Base-by-base conservation (phyloP, 92 coral and sea anemone genomes). In the Parazoanthus darwini region DNA sequence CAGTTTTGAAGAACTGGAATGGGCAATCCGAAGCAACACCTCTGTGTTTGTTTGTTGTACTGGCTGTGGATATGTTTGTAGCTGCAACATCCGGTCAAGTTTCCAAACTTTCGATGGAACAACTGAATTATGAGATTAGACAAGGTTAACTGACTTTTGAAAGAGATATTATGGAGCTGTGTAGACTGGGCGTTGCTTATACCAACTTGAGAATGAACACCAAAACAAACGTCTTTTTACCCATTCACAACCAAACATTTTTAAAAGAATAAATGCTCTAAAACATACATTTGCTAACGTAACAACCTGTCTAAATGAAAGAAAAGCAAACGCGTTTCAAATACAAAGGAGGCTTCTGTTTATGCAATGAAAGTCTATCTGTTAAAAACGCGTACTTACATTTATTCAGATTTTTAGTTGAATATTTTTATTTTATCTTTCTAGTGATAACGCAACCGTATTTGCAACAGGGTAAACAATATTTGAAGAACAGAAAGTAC, bases 11-110 rank as follows among this genome's bases (percentile, higher is more conserved):
- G 15, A 5, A 3, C 48, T 0, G 85, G 73, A 15, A 80, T 58
- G 14, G 72, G 26, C 25, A 16, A 26, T 5, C 85, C 85, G 10
- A 51, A 79, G 39, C 89, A 86, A 29, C 89, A 86, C 22, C 58
- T 68, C 22, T 86, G 82, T 23, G 82, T 51, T 15, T 46, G 29
- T 22, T 72, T 78, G 89, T 75, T 86, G 72, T 86, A 86, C 65
- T 25, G 83, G 43, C 36, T 79, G 22, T 46, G 37, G 83, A 33
- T 14, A 23, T 26, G 44, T 18, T 80, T 37, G 83, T 46, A 58
- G 8, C 81, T 80, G 58, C 89, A 86, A 77, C 89, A 86, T 70
- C 81, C 73, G 37, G 89, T 86, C 0, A 26, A 7, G 73, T 76
- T 48, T 8, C 89, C 89, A 35, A 73, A 54, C 37, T 67, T 86